phyloP scores from a whole-genome alignment of 2,888 invertebrate species.

The Cetonia aurata region DNA sequence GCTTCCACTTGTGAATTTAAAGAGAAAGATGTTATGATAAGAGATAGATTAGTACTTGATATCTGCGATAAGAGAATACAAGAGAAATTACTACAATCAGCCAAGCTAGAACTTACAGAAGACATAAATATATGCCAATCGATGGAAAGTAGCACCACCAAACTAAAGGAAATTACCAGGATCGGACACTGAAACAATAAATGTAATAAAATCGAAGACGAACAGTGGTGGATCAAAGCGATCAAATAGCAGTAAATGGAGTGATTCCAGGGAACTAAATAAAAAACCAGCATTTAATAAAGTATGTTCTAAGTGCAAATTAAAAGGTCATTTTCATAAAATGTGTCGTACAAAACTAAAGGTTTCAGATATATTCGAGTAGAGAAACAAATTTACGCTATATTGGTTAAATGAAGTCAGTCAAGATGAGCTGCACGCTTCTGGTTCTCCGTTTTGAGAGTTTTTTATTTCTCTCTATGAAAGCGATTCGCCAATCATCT shows the following conservation, averaged over 20 bases:
- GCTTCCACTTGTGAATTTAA: slow-evolving; percentile 1
- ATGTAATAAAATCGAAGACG: neutral
- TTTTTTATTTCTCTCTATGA: no score
- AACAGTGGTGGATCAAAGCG: neutral
- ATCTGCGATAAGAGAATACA: slow-evolving; percentile 12
- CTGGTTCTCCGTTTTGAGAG: no score
- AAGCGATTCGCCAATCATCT: no score
- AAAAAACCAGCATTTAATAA: slow-evolving; percentile 7
- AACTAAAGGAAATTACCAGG: slow-evolving; percentile 6
- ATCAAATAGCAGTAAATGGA: neutral
- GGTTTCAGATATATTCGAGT: no score
- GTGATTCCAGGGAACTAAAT: slow-evolving; percentile 3
- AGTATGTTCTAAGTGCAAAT: neutral
- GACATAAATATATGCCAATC: neutral
- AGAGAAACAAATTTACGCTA: no score
- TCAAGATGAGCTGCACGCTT: no score
- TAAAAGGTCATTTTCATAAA: slow-evolving; percentile 14
- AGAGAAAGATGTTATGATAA: slow-evolving; percentile 13
- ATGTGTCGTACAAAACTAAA: slow-evolving; percentile 14
- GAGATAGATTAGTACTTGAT: slow-evolving; percentile 19
- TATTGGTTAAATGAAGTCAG: no score
- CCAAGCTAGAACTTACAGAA: neutral
- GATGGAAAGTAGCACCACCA: slow-evolving; percentile 11
- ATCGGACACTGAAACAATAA: slow-evolving; percentile 7
- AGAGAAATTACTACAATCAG: slow-evolving; percentile 17